These are phyloP conservation scores for Clarias fuscus DNA, from an alignment of 2,797 vertebrate species.

Conservation along the genomic window DNA sequence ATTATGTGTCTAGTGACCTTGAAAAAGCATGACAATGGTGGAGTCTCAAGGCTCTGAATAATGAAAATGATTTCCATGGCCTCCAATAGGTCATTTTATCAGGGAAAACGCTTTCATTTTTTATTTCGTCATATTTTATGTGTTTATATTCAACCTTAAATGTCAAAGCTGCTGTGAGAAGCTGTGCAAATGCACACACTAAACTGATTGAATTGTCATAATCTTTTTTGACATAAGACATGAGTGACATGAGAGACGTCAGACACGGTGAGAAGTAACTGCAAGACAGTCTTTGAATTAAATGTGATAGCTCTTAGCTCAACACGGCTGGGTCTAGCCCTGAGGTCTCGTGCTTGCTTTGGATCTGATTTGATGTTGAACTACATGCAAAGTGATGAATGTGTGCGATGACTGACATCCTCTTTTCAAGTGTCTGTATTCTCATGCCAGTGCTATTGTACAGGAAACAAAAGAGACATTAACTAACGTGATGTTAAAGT, in stretches of 20 bases:
- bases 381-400: slow-evolving; percentile 40
- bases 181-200: slow-evolving; percentile 7
- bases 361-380: slow-evolving; percentile 31
- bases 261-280: slow-evolving; percentile 28
- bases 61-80: slow-evolving; percentile 36
- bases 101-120: slow-evolving; percentile 24
- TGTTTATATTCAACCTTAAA: slow-evolving; percentile 1
- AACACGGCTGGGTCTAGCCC: background rate
- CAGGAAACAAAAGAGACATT: slow-evolving; percentile 16
- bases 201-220: slow-evolving; percentile 30
- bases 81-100: slow-evolving; percentile 28
- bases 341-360: slow-evolving; percentile 27
- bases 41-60: slow-evolving; percentile 30
- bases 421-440: slow-evolving; percentile 30
- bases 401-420: slow-evolving; percentile 38
- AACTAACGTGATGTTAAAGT: background rate
- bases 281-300: slow-evolving; percentile 24
- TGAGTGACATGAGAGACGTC: slow-evolving; percentile 17
- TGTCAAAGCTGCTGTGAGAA: slow-evolving; percentile 14
- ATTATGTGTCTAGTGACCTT: slow-evolving; percentile 40
- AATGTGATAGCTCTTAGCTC: slow-evolving; percentile 25
- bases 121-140: slow-evolving; percentile 3
- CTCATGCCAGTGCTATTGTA: slow-evolving; percentile 6
- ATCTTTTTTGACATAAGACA: slow-evolving; percentile 20
- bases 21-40: slow-evolving; percentile 21